Evolutionary conservation across 2,113 vertebrate species (phyloP).

Genomic region (Atrichornis clamosus): DNA sequence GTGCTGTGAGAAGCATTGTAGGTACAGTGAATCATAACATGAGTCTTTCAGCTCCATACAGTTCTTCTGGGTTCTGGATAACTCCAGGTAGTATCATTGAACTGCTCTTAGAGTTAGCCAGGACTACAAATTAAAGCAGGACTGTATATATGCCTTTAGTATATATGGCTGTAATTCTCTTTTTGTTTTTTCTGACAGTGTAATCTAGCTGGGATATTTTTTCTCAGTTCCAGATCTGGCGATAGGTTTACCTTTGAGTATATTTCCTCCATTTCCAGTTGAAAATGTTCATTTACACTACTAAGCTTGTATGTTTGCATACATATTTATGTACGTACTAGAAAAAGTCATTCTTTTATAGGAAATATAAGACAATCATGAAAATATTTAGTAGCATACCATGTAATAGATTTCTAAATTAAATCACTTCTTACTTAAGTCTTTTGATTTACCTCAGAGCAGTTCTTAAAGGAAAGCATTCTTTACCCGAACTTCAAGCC

Average conservation of each 20-base stretch:
- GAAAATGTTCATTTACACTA: background rate
- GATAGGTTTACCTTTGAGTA: background rate
- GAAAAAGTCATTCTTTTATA: background rate
- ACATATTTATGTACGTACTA: background rate
- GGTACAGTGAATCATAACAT: background rate
- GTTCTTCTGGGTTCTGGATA: background rate
- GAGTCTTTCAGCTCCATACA: background rate
- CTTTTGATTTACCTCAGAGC: background rate
- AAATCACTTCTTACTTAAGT: background rate
- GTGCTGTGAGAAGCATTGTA: background rate
- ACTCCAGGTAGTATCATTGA: background rate
- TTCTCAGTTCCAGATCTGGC: background rate
- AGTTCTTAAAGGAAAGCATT: background rate
- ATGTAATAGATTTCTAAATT: background rate
- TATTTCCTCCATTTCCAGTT: background rate
- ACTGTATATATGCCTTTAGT: no score
- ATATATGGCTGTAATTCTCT: background rate
- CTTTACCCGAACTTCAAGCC: background rate
- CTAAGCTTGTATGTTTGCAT: background rate
- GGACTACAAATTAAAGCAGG: background rate
- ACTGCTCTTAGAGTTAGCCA: background rate
- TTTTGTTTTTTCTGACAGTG: background rate
- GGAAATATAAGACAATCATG: background rate
- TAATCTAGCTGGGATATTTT: background rate
- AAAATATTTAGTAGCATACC: background rate